Conservation (phyloP, 2,797 vertebrate genomes). For the Mus caroli region DNA sequence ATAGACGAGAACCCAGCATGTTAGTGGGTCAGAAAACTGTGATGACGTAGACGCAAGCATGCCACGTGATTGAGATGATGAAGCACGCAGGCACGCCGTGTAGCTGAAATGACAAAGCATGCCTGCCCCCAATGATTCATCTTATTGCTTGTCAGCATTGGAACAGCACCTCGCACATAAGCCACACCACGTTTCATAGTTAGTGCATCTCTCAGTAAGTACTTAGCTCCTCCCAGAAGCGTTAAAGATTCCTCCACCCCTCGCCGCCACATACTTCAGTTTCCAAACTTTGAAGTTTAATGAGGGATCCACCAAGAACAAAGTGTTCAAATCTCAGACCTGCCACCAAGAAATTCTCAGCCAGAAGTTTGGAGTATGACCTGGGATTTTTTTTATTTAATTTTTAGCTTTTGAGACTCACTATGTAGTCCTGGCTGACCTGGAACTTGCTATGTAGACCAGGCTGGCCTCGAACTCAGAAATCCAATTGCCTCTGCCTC, state of each 20-base stretch:
- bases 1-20: accelerated
- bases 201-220: not conserved
- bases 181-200: not conserved
- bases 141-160: not conserved
- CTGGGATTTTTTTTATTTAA: not conserved
- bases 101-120: too few relatives aligned
- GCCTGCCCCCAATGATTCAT: not conserved
- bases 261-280: not conserved
- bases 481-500: not conserved
- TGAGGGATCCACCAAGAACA: not conserved
- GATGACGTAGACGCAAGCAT: too few relatives aligned
- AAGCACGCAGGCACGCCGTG: accelerated
- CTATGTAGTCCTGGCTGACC: not conserved
- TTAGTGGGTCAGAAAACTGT: not conserved
- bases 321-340: constrained; percentile 11
- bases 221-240: not conserved
- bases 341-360: constrained; percentile 22
- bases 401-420: not conserved
- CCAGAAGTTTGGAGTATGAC: not conserved
- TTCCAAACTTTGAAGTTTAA: constrained; percentile 52
- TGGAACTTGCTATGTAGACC: not conserved
- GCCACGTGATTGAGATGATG: too few relatives aligned
- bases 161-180: not conserved
- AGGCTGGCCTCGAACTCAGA: not conserved
- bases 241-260: not conserved